A percentile compares a stretch with the other conserved stretches of the same genome.
These are phyloP conservation scores for Proterorhinus semilunaris DNA, from an alignment of 2,113 vertebrate genomes.

Conservation along the genomic window DNA sequence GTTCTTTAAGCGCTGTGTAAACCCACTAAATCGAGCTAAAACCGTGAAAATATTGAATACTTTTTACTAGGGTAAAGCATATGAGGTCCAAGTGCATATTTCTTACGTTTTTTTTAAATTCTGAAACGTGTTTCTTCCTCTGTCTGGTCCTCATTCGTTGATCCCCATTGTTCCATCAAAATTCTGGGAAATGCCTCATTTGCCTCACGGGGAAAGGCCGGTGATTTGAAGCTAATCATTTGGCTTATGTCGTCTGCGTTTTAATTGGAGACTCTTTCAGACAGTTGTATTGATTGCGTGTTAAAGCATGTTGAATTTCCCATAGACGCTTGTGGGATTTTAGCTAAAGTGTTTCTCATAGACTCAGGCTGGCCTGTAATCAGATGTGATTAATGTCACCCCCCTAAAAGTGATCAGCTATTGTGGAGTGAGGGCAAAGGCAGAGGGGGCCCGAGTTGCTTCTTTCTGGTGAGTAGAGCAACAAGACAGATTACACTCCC, in stretches of 20 bases:
- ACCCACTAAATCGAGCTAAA: slow-evolving; percentile 5
- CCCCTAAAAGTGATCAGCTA: slow-evolving; percentile 54
- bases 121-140: slow-evolving; percentile 48
- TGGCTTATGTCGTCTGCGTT: slow-evolving; percentile 14
- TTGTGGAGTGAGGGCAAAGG: slow-evolving; percentile 43
- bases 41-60: not conserved
- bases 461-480: slow-evolving; percentile 33
- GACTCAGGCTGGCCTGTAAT: slow-evolving; percentile 34
- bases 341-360: slow-evolving; percentile 20
- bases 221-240: slow-evolving; percentile 34
- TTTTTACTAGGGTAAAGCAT: not conserved
- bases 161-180: slow-evolving; percentile 75
- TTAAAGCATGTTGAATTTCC: not conserved
- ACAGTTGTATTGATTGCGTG: slow-evolving; percentile 3
- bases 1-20: slow-evolving; percentile 23
- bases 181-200: slow-evolving; percentile 41
- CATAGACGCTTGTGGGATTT: not conserved
- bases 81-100: not conserved
- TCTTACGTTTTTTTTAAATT: slow-evolving; percentile 8
- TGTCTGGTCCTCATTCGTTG: slow-evolving; percentile 51
- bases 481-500: slow-evolving; percentile 55
- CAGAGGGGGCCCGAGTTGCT: slow-evolving; percentile 26
- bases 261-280: not conserved
- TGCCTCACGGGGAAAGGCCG: slow-evolving; percentile 22
- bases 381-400: slow-evolving; percentile 62